Base-by-base conservation (phyloP, 1,140 invertebrate species). In the Neuroterus valhalla region DNA sequence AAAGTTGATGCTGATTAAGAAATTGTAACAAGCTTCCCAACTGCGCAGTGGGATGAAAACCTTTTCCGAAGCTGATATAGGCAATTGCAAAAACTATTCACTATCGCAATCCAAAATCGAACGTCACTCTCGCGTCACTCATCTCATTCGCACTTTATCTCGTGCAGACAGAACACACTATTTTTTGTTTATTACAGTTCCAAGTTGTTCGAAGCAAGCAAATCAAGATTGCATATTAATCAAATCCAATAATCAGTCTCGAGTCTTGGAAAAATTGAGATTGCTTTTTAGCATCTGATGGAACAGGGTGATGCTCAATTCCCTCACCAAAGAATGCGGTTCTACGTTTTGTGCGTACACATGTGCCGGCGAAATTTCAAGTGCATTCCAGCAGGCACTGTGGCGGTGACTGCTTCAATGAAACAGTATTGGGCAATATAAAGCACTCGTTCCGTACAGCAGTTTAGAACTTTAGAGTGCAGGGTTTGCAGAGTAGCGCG, bases 351-450 rank as follows among this genome's bases (percentile, higher is more conserved):
- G 19, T 12, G 50, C 50, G 11, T 52, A 23, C n/a, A 52, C 23
- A 52, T 52, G 19, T 52, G 50, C 12, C 21, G 46, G 17, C 46
- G n/a, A 52, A 55, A 55, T 26, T 26, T 55, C 52, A 26, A 23
- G 46, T 48, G 14, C 46, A 48, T 55, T 55, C 52, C 19, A 55
- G 21, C 52, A 3, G 21, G 52, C 23, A 48, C 46, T 48, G 46
- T 48, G 46, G 50, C 50, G 50, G 19, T 26, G 19, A 26, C 19
- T 19, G 19, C 50, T 11, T 52, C 19, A 52, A 52, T 52, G 50
- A 52, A 52, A 52, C 50, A 23, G 50, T 21, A 52, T 23, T 4
- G 50, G 50, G 50, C 50, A 52, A 17, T 21, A 52, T 52, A 52
- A 26, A 52, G 50, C 52, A 62, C 21, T 31, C 4, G 10, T 26